Evolutionary conservation across 2,797 vertebrate species (phyloP).

Genomic region (Diceros bicornis): DNA sequence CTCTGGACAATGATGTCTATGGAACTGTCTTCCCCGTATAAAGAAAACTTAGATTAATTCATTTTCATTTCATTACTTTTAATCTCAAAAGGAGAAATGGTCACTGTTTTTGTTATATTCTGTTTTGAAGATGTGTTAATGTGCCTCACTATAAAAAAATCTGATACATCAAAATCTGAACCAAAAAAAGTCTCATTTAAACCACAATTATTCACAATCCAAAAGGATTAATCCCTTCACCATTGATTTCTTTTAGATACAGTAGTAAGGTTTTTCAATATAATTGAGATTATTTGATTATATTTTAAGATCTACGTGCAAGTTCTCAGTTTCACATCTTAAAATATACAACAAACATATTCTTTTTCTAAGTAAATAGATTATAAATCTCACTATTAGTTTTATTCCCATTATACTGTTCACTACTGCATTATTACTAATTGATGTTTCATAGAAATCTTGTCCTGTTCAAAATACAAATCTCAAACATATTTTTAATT

Average conservation of each 20-base stretch:
- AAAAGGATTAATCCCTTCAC: slow-evolving; percentile 26
- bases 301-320: background rate
- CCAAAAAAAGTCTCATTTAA: slow-evolving; percentile 33
- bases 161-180: slow-evolving; percentile 58
- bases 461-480: slow-evolving; percentile 23
- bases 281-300: background rate
- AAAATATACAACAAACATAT: background rate
- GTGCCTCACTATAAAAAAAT: background rate
- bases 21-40: background rate
- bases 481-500: background rate
- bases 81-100: slow-evolving; percentile 58
- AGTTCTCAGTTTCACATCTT: slow-evolving; percentile 26
- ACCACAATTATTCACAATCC: background rate
- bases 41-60: slow-evolving; percentile 37
- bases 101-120: background rate
- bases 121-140: slow-evolving; percentile 18
- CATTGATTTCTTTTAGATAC: slow-evolving; percentile 9
- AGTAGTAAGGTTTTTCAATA: background rate
- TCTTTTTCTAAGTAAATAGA: slow-evolving; percentile 30
- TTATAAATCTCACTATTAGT: background rate
- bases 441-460: slow-evolving; percentile 33
- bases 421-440: background rate
- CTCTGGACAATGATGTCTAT: background rate
- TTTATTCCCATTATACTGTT: background rate
- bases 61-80: slow-evolving; percentile 36